Conservation (phyloP, 2,888 invertebrate genomes). For the Venustoraphidia nigricollis region DNA sequence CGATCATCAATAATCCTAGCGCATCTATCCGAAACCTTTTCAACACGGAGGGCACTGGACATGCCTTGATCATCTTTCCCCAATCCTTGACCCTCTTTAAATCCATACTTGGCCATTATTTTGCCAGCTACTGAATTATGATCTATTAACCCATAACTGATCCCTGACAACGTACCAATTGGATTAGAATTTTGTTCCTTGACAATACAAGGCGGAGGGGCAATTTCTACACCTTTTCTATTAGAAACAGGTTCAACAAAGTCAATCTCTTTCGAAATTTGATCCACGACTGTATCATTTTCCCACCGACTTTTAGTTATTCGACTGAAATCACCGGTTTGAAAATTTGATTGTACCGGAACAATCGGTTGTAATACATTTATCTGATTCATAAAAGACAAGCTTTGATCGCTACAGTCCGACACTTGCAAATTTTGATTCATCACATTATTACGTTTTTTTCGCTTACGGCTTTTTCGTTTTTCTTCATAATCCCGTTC, state of each 20-base stretch:
- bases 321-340: neutral
- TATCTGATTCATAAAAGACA: no score
- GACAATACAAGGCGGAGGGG: neutral
- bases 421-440: no score
- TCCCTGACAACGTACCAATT: no score
- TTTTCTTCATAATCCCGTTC: neutral
- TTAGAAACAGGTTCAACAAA: neutral
- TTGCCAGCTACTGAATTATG: neutral
- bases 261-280: neutral
- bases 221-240: neutral
- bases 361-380: no score
- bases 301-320: neutral
- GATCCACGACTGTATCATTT: neutral
- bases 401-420: no score
- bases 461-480: neutral
- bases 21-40: neutral
- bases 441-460: no score
- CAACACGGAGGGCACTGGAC: neutral
- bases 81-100: conserved; percentile 4
- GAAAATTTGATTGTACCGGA: no score
- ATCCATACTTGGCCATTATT: conserved; percentile 5
- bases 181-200: no score
- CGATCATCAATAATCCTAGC: neutral
- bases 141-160: no score
- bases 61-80: conserved; percentile 5